Evolutionary conservation across 2,888 invertebrate genomes (phyloP), one percentile per base, ranked within the genome.

Genomic region (Pristionchus entomophagus): DNA sequence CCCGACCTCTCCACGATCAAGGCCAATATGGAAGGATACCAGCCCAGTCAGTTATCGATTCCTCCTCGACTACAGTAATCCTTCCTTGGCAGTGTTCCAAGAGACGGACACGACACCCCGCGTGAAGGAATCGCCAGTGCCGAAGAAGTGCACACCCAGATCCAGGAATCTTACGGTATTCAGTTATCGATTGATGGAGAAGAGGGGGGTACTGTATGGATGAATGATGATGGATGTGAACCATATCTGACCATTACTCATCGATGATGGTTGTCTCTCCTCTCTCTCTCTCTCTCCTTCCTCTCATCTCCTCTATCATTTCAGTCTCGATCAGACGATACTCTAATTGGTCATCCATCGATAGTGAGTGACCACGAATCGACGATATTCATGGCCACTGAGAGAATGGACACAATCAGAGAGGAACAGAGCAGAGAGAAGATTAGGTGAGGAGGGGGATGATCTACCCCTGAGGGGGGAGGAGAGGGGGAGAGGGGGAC

Each of bases 301-400:
- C 22, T 22, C 38, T 38, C 22, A 69, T 69, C 38, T 29, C 38
- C 4, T 69, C 19, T 29, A 19, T 32, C 29, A 19, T 49, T 51
- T 81, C 29, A 82, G 82, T 82, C 82, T 82, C 59, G 56, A 29
- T 45, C 82, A n/a, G 82, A 82, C 82, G 59, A 82, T n/a, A 82
- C 82, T 82, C 82, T 82, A 3, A n/a, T 56, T 38, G 82, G 82
- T 22, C 59, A 59, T 59, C 82, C 82, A 1, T 82, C 82, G 14
- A 82, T 82, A 22, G 35, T 41, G 19, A 82, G 59, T 49, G 82
- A 82, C 26, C 19, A 59, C 29, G 82, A 82, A 80, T 53, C 80
- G 35, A 80, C 80, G 29, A 51, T 80, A 49, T 80, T 51, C 80
- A 73, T 73, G 65, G 22, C 14, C 26, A 73, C 73, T 6, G 73